These are phyloP conservation scores for Strigamia transsilvanica DNA, from an alignment of 2,888 invertebrate species.

Conservation along the genomic window DNA sequence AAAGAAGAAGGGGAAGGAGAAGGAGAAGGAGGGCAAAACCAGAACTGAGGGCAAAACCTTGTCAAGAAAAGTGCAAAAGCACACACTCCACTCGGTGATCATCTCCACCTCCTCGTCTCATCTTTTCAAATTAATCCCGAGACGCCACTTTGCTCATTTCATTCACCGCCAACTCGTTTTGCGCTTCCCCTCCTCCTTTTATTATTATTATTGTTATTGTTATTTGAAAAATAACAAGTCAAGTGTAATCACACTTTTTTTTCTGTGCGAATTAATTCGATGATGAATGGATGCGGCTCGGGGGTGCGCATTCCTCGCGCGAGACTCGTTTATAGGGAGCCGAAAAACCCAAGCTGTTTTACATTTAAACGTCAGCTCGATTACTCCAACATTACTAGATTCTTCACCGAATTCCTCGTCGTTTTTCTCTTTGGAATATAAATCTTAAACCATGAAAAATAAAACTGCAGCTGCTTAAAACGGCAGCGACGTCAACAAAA, in stretches of 20 bases:
- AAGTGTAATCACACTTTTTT: not conserved
- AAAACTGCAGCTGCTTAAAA: not conserved
- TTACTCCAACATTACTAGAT: conserved; percentile 7
- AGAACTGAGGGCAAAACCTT: conserved; percentile 39
- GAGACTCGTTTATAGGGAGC: not conserved
- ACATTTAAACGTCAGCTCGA: conserved; percentile 54
- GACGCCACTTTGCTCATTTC: conserved; percentile 18
- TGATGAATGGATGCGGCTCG: not conserved
- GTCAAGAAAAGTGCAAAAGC: conserved; percentile 36
- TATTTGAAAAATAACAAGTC: not conserved
- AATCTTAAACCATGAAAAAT: not conserved
- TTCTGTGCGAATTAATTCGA: conserved; percentile 17
- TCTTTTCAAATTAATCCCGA: conserved; percentile 29
- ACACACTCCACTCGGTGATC: not conserved
- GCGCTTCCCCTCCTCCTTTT: not conserved
- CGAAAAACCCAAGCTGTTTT: conserved; percentile 37
- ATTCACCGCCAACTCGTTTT: not conserved
- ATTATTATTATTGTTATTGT: not conserved
- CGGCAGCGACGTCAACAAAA: not conserved
- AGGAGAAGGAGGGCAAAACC: too few relatives aligned
- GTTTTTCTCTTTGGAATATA: not conserved
- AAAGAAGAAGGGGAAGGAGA: too few relatives aligned
- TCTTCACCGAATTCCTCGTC: not conserved
- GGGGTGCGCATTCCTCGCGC: not conserved
- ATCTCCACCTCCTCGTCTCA: not conserved